Conservation (phyloP, 1,140 invertebrate species). For the Drosophila orosa region DNA sequence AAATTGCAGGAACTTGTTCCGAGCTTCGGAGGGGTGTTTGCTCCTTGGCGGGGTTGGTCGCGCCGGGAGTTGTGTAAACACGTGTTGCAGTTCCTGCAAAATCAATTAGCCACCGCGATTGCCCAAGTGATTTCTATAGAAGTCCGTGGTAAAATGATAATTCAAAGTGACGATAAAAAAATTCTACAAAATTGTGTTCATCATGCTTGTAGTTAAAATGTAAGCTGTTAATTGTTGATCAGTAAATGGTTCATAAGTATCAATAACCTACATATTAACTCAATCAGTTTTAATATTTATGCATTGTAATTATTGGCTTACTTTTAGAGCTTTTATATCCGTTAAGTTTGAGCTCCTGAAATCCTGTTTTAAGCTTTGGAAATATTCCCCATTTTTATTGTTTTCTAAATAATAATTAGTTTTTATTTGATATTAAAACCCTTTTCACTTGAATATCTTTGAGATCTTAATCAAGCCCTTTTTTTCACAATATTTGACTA, state of each 20-base stretch:
- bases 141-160: background rate
- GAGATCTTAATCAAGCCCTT: too few relatives aligned
- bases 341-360: background rate
- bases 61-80: conserved; percentile 58
- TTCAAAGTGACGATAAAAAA: background rate
- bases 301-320: background rate
- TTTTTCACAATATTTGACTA: too few relatives aligned
- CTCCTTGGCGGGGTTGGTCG: conserved; percentile 29
- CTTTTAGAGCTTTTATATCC: background rate
- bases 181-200: background rate
- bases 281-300: background rate
- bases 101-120: conserved; percentile 44
- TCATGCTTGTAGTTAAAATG: background rate
- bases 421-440: background rate
- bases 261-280: background rate
- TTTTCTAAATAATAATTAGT: background rate
- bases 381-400: too few relatives aligned
- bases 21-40: conserved; percentile 1
- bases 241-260: background rate
- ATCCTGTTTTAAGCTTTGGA: too few relatives aligned
- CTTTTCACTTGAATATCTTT: too few relatives aligned
- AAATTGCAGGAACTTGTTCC: conserved; percentile 75
- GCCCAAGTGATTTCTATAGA: conserved; percentile 7
- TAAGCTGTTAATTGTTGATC: background rate
- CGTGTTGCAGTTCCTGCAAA: conserved; percentile 57